These are phyloP conservation scores for Pentalonia nigronervosa DNA, from an alignment of 1,140 invertebrate genomes.

Conservation along the genomic window DNA sequence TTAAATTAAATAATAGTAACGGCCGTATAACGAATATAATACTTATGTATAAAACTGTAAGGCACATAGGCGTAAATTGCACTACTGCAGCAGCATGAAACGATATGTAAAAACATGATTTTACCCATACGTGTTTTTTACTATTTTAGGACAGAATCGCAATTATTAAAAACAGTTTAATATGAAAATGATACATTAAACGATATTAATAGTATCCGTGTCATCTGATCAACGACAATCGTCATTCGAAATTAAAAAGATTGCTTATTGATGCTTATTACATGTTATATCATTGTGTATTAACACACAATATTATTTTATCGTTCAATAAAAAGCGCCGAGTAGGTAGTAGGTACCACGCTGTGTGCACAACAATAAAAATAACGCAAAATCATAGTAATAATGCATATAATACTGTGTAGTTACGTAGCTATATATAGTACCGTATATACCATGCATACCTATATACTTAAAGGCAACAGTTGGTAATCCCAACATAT, in stretches of 20 bases:
- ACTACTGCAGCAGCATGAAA: not conserved
- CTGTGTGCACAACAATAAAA: not conserved
- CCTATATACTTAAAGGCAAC: not conserved
- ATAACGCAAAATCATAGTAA: constrained; percentile 7
- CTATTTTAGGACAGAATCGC: not conserved
- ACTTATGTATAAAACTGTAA: not conserved
- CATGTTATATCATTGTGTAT: not conserved
- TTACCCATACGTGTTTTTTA: not conserved
- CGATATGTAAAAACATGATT: not conserved
- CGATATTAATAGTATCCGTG: not conserved
- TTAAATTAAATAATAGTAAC: no score
- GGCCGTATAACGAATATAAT: not conserved
- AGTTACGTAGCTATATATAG: not conserved
- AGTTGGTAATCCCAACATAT: not conserved
- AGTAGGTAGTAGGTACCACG: not conserved
- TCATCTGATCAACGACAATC: not conserved
- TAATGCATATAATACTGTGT: not conserved
- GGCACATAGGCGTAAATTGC: not conserved
- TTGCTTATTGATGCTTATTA: not conserved
- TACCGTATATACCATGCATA: not conserved
- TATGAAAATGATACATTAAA: no score
- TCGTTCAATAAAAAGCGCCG: not conserved
- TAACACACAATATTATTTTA: not conserved
- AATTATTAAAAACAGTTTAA: not conserved
- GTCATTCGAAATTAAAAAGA: not conserved